A percentile compares a stretch with the other conserved stretches of the same genome.
These are phyloP conservation scores for Carettochelys insculpta DNA, from an alignment of 2,113 vertebrate genomes.

Conservation along the genomic window DNA sequence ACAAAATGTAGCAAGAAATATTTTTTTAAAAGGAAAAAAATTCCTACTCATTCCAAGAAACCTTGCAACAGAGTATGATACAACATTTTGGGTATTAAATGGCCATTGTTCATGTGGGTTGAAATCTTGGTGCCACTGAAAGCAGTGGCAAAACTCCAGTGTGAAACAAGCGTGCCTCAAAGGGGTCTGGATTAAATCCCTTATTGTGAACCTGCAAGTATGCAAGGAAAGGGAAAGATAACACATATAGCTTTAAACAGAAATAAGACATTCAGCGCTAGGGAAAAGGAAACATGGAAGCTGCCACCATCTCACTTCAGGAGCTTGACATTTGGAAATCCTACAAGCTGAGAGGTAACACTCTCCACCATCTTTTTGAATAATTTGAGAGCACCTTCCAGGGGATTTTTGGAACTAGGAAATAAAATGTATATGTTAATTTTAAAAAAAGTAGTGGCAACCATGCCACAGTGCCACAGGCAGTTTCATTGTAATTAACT, in stretches of 20 bases:
- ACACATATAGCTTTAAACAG: neutral
- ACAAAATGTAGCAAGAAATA: neutral
- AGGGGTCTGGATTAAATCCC: neutral
- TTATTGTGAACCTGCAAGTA: neutral
- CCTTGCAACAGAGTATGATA: neutral
- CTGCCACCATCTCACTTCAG: neutral
- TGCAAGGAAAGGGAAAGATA: neutral
- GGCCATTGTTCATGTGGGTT: neutral
- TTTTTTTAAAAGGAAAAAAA: neutral
- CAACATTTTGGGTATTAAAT: neutral
- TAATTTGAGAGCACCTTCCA: neutral
- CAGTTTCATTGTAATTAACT: conserved; percentile 4
- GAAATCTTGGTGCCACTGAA: neutral
- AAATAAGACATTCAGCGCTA: neutral
- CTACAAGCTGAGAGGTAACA: neutral
- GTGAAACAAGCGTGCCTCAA: neutral
- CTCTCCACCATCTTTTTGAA: neutral
- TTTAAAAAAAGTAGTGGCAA: neutral
- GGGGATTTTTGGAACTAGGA: neutral
- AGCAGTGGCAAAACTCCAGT: neutral
- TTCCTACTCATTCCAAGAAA: neutral
- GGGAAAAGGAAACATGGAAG: neutral
- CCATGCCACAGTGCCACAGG: neutral
- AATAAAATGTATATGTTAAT: neutral
- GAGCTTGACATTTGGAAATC: neutral